Base-by-base conservation (phyloP, 2,888 invertebrate species). In the Tenthredo mesomela region DNA sequence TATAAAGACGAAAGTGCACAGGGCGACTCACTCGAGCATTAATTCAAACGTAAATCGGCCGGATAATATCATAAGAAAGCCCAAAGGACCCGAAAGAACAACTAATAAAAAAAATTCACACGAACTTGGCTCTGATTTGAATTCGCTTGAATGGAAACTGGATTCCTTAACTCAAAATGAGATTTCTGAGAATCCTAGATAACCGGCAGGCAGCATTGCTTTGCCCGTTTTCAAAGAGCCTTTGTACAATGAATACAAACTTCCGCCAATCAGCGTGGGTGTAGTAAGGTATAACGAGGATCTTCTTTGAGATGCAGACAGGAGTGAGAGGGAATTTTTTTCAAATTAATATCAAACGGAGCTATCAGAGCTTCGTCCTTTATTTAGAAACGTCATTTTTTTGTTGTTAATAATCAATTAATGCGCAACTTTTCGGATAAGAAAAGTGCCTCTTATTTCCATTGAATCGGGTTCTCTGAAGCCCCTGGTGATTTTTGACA, bases 41-140 rank as follows among this genome's bases (percentile, higher is more conserved):
- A 67, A 67, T 67, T 67, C 67, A 67, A 67, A 25, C 29, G 67
- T 67, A 67, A 67, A 67, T 61, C 61, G 33, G 5, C 29, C 33
- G 33, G 18, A 12, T 61, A 33, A 25, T 18, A 18, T 0, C 33
- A 33, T 12, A 15, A 33, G 33, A 2, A 2, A 18, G 7, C 47
- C 47, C 5, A 33, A 33, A 67, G 33, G 2, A 25, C 21, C 2
- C 12, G 33, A 18, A 67, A 18, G 4, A 67, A 33, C 15, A 18
- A 65, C 1, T 10, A 33, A 4, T 33, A 33, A 33, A 33, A 33
- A 33, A 4, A 67, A 12, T 0, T 25, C 10, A 0, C 21, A 10
- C 21, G 7, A 12, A 25, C 9, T 25, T 10, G 0, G 9, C 25
- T 2, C 25, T 21, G 7, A 61, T 25, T 50, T 6, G 6, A 50